phyloP scores from a whole-genome alignment of 2,888 invertebrate genomes.

The Drosophila mayaguana region DNA sequence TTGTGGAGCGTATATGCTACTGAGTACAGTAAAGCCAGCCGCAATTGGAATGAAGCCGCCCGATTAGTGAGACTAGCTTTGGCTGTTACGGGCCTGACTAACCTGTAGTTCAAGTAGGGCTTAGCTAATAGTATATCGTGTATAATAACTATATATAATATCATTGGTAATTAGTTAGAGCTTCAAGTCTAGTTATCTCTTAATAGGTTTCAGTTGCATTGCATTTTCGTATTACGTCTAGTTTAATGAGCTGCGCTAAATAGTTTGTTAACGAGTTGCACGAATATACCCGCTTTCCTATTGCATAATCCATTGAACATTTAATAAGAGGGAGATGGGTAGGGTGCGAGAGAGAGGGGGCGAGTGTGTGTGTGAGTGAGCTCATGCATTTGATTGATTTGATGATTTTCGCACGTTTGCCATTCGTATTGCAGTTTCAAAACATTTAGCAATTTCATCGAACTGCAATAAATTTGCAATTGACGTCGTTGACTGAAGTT shows the following conservation, averaged over 20 bases:
- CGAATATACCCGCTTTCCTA: neutral
- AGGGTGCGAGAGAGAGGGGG: neutral
- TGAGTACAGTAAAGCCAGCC: neutral
- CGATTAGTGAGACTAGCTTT: neutral
- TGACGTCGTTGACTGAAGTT: conserved; percentile 36
- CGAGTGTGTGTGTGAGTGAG: neutral
- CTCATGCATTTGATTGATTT: conserved; percentile 29
- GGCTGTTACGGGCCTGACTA: neutral
- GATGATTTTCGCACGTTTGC: conserved; percentile 43
- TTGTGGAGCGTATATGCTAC: neutral
- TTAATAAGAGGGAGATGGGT: neutral
- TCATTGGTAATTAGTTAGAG: neutral
- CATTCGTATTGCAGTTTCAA: conserved; percentile 28
- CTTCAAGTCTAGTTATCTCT: neutral
- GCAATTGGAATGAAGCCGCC: neutral
- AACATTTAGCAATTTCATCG: conserved; percentile 14
- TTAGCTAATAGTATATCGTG: neutral
- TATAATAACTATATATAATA: neutral
- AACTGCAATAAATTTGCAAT: conserved; percentile 31
- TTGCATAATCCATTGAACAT: conserved; percentile 9
- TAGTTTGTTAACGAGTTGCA: neutral
- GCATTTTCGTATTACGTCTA: neutral
- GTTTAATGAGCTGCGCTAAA: neutral
- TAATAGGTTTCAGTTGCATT: neutral
- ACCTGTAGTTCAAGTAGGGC: neutral